Evolutionary conservation across 30 jellyfish, hydroid and myxozoan species (phyloP), one percentile per base, ranked within the genome.

Genomic region (Aurelia aurita): DNA sequence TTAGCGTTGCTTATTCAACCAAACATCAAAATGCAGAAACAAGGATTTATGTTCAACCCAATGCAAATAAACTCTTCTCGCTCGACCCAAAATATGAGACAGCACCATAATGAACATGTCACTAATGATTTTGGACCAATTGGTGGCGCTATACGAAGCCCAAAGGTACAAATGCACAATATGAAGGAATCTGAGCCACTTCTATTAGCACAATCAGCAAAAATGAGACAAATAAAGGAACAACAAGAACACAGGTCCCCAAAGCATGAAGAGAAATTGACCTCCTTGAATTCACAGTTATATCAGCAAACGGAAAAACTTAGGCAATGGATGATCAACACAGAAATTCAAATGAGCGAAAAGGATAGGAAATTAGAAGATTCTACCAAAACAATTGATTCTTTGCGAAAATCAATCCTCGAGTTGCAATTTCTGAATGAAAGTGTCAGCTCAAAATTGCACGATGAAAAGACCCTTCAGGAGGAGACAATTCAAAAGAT

Each of bases 281-380:
- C 96, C 0, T 58, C 86, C 28, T 75, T 94, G 68, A 97, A 94
- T 55, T 83, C 99, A 23, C 85, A 78, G 54, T 89, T 94, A 2
- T 97, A 94, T 58, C 96, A 94, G 55, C 98, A 94, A 61, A 97
- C 99, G 13, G 99, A 94, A 82, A 94, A 94, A 90, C 77, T 94
- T 11, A 80, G 95, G 62, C 89, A 94, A 29, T 94, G 99, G 99
- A 94, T 84, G 79, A 83, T 74, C 25, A 79, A 77, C 49, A 94
- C 96, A 45, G 99, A 94, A 43, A 84, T 89, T 39, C 97, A 94
- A 68, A 43, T 94, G 26, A 77, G 77, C 26, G 94, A 88, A 12
- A 94, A 94, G 65, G 99, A 94, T 21, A 76, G 90, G 35, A 87
- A 86, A 62, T 51, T 94, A 34, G 58, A 84, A 13, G 99, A 94